Evolutionary conservation across 2,797 vertebrate genomes (phyloP).

Genomic region (Denticeps clupeoides): DNA sequence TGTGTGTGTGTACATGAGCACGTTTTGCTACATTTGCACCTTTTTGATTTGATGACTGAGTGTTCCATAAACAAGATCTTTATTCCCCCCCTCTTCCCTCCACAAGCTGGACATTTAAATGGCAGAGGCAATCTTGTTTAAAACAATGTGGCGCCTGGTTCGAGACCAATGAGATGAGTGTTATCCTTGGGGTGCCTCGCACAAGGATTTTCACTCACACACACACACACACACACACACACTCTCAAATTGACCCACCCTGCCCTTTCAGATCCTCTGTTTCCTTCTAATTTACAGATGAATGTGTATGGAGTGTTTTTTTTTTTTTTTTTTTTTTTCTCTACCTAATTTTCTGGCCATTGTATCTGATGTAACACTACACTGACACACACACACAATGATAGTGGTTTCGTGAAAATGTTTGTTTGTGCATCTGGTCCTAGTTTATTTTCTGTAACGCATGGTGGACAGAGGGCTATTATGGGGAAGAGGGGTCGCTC

Average conservation of each 20-base stretch:
- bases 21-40: not conserved
- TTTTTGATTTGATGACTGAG: constrained; percentile 27
- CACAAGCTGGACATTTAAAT: constrained; percentile 16
- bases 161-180: too few relatives aligned
- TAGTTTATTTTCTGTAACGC: constrained; percentile 43
- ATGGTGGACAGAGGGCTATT: constrained; percentile 16
- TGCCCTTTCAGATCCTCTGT: too few relatives aligned
- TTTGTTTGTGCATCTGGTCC: constrained; percentile 61
- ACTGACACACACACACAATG: too few relatives aligned
- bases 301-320: too few relatives aligned
- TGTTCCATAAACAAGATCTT: constrained; percentile 42
- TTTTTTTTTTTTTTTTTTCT: constrained; percentile 24
- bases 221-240: constrained; percentile 24
- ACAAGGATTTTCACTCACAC: not conserved
- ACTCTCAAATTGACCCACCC: constrained; percentile 22
- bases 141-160: constrained; percentile 10
- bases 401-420: constrained; percentile 30
- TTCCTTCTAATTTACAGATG: too few relatives aligned
- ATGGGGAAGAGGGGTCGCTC: constrained; percentile 16
- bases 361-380: constrained; percentile 1
- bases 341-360: constrained; percentile 19
- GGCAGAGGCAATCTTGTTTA: constrained; percentile 19
- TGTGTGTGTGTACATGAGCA: constrained; percentile 2
- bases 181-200: too few relatives aligned
- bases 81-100: constrained; percentile 26